A percentile compares a stretch with the other conserved stretches of the same genome.
phyloP scores from a whole-genome alignment of 2,888 invertebrate species.

The Phengaris arion region DNA sequence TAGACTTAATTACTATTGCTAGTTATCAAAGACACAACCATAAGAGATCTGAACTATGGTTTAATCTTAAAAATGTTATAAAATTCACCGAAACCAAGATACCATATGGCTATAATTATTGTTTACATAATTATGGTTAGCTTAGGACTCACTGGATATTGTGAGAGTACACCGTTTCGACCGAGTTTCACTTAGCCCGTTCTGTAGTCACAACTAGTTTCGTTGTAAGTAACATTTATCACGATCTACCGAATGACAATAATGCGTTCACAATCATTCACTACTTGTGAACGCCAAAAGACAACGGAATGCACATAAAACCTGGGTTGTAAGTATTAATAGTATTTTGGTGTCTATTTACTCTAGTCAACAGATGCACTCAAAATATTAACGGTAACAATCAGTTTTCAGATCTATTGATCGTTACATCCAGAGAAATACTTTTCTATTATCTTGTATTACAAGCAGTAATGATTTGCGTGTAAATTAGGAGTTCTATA shows the following conservation, averaged over 20 bases:
- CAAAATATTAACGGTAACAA: not conserved
- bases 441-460: not conserved
- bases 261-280: not conserved
- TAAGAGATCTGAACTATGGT: not conserved
- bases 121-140: not conserved
- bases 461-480: not conserved
- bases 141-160: constrained; percentile 23
- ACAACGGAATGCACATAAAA: no score
- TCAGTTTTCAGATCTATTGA: no score
- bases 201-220: constrained; percentile 58
- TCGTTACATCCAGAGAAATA: not conserved
- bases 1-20: not conserved
- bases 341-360: not conserved
- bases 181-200: constrained; percentile 44
- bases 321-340: no score
- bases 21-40: not conserved
- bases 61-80: not conserved
- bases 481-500: not conserved
- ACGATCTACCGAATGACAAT: not conserved
- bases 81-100: not conserved
- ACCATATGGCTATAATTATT: not conserved
- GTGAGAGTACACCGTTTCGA: constrained; percentile 33
- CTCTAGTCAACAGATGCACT: not conserved
- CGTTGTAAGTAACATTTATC: constrained; percentile 53
- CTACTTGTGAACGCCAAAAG: no score